These are phyloP conservation scores for Cherax quadricarinatus DNA, from an alignment of 1,140 invertebrate genomes.

Conservation along the genomic window DNA sequence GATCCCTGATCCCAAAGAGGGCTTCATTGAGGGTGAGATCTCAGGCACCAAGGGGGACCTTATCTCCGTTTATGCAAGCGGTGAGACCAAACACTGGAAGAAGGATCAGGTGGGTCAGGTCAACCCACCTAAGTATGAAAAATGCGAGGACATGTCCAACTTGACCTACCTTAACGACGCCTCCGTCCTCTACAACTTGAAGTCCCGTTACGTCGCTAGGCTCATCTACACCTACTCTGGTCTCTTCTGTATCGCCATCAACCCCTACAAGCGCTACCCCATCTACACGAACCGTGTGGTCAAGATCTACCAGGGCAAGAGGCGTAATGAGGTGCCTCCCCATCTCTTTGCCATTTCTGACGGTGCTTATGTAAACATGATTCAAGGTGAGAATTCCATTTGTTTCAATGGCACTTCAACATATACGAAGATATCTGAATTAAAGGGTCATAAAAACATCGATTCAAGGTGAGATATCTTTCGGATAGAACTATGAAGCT, in stretches of 20 bases:
- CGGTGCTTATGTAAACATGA: conserved; percentile 99
- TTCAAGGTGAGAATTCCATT: conserved; percentile 86
- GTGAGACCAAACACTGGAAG: conserved; percentile 75
- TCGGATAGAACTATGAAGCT: background rate
- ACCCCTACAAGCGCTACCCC: conserved; percentile 99
- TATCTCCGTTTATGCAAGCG: conserved; percentile 71
- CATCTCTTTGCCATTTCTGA: conserved; percentile 99
- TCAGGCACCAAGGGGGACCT: conserved; percentile 69
- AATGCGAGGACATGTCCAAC: conserved; percentile 99
- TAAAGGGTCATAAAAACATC: background rate
- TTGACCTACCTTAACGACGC: conserved; percentile 99
- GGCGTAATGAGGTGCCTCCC: conserved; percentile 99
- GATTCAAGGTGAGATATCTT: background rate
- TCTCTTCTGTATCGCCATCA: conserved; percentile 99
- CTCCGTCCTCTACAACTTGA: conserved; percentile 98
- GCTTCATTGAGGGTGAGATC: conserved; percentile 54
- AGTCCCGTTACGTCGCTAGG: conserved; percentile 96
- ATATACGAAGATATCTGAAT: background rate
- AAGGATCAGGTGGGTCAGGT: conserved; percentile 83
- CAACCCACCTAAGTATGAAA: conserved; percentile 99
- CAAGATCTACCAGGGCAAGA: conserved; percentile 98
- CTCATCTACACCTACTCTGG: conserved; percentile 99
- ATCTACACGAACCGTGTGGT: conserved; percentile 98
- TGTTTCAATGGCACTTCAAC: background rate
- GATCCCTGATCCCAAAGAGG: conserved; percentile 51